Base-by-base conservation (phyloP, 2,113 vertebrate species). In the Maylandia zebra region DNA sequence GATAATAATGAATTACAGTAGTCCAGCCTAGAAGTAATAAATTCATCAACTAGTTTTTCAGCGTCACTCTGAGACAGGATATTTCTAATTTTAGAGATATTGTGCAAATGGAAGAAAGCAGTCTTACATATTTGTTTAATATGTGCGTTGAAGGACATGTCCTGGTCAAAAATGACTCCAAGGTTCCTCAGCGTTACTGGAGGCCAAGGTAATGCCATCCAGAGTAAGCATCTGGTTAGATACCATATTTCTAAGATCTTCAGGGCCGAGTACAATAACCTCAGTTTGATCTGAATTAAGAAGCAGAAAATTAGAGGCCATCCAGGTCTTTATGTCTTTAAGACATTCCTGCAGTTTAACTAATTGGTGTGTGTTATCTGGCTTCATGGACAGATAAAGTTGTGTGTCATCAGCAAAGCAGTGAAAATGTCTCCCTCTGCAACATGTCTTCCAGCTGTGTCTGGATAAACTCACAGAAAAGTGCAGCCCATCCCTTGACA, bases 401-500 rank as follows among this genome's bases (percentile, higher is more conserved):
- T 61, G 57, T 3, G 8, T 27, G 55, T 61, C 57, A 17, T 59
- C 27, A 17, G 2, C 30, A 34, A 4, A 34, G 57, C 57, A 61
- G 57, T 61, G 30, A 3, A 61, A 34, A 34, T 61, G 57, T 55
- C 7, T 78, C 22, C 41, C 41, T 10, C 6, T 82, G 13, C 11
- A 19, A 36, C 57, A 7, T 87, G 4, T 74, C 52, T 86, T 66
- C 3, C 88, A 99, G 99, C 89, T 98, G 71, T 98, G 97, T 93
- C 93, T 98, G 92, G 87, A 94, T 61, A 97, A 96, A 82, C 96
- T 98, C 3, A 92, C 97, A 92, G 97, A 98, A 34, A 91, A 91
- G 90, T 94, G 93, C 93, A 98, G 97, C 86, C 97, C 97, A 8
- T 97, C 97, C 34, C 92, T 98, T 43, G 97, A 98, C 93, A 99